Conservation (phyloP, 2,888 invertebrate species). For the Girardia tigrina region DNA sequence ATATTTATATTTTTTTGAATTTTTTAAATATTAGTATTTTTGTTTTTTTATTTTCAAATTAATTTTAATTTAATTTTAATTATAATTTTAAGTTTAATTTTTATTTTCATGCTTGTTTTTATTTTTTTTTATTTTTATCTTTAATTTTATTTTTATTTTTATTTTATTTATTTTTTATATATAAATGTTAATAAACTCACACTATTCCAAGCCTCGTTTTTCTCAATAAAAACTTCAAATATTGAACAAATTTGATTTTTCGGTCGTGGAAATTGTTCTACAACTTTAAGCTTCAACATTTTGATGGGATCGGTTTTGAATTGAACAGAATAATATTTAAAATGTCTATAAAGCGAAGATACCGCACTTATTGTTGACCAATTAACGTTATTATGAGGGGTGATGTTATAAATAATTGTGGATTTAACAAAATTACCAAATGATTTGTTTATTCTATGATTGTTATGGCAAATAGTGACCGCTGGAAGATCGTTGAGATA, state of each 20-base stretch:
- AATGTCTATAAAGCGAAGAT: not conserved
- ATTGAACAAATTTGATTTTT: not conserved
- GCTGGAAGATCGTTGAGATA: not conserved
- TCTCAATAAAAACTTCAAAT: not conserved
- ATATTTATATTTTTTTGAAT: too few relatives aligned
- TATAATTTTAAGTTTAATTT: too few relatives aligned
- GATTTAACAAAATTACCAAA: not conserved
- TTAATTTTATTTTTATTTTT: too few relatives aligned
- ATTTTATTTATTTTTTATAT: too few relatives aligned
- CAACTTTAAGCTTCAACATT: not conserved
- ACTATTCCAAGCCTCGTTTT: not conserved
- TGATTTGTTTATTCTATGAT: not conserved
- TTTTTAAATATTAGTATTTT: too few relatives aligned
- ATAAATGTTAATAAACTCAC: not conserved
- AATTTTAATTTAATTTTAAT: too few relatives aligned
- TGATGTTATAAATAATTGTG: not conserved
- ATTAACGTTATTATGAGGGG: not conserved
- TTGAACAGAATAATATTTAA: not conserved
- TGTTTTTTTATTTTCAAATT: too few relatives aligned
- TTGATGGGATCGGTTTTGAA: not conserved
- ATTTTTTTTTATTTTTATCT: too few relatives aligned
- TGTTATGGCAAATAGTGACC: not conserved
- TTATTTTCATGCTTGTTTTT: too few relatives aligned
- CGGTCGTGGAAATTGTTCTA: not conserved
- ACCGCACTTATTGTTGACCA: not conserved